Evolutionary conservation across 2,797 vertebrate species (phyloP).

Genomic region (Hephaestus fuliginosus): DNA sequence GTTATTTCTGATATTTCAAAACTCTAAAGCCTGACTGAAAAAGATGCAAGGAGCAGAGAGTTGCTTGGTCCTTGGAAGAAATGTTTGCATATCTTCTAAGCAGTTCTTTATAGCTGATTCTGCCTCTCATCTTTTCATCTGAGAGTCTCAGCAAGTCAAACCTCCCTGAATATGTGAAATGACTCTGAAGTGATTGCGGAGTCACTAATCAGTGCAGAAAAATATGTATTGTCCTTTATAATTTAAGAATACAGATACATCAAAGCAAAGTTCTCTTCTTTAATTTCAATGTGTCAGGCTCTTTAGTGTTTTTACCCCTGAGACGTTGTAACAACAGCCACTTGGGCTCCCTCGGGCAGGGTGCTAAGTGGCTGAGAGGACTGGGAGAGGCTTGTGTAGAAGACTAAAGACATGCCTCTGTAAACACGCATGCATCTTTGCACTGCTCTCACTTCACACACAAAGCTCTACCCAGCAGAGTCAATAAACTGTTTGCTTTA

Average conservation of each 20-base stretch:
- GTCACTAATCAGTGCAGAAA: constrained; percentile 17
- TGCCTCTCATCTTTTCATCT: constrained; percentile 34
- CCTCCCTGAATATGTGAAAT: constrained; percentile 18
- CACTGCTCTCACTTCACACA: constrained; percentile 67
- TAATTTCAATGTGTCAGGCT: constrained; percentile 45
- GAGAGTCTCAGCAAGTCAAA: constrained; percentile 15
- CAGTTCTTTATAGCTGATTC: constrained; percentile 16
- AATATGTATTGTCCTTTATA: constrained; percentile 1
- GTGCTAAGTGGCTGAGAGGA: constrained; percentile 71
- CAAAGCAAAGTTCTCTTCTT: constrained; percentile 35
- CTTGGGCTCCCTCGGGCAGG: constrained; percentile 63
- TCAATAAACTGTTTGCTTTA: constrained; percentile 78
- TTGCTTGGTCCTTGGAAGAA: background rate
- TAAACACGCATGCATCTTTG: constrained; percentile 66
- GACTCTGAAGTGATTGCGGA: background rate
- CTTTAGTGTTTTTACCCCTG: constrained; percentile 62
- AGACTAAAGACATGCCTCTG: constrained; percentile 68
- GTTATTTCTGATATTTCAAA: background rate
- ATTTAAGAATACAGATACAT: constrained; percentile 27
- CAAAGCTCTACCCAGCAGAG: constrained; percentile 58
- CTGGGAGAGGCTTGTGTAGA: constrained; percentile 54
- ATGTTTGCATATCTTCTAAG: constrained; percentile 27
- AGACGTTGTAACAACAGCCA: constrained; percentile 62
- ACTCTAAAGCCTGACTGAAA: background rate
- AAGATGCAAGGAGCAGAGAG: constrained; percentile 19